Evolutionary conservation across 2,888 invertebrate genomes (phyloP).

Genomic region (Cyaniris semiargus): DNA sequence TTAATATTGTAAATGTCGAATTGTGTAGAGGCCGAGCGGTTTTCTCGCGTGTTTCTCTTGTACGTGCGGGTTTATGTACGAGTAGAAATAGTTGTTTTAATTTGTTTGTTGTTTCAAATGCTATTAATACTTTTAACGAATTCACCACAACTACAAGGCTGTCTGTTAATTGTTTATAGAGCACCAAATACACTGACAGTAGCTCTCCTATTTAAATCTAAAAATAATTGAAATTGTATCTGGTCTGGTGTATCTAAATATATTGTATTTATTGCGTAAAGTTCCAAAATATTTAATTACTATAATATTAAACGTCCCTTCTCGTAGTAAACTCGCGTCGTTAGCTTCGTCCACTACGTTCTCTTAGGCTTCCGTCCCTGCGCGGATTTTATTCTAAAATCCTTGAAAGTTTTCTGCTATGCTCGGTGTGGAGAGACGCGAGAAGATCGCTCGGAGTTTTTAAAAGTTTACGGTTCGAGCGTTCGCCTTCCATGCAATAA

Average conservation of each 20-base stretch:
- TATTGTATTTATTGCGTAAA: background rate
- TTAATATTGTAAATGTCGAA: conserved; percentile 46
- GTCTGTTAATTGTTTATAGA: background rate
- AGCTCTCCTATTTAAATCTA: background rate
- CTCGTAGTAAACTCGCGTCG: conserved; percentile 11
- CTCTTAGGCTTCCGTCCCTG: conserved; percentile 32
- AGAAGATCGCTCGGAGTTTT: conserved; percentile 41
- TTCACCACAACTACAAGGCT: background rate
- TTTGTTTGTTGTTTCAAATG: background rate
- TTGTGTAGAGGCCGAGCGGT: conserved; percentile 45
- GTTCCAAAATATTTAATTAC: background rate
- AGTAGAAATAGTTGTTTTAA: background rate
- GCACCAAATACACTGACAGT: background rate
- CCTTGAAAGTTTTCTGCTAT: conserved; percentile 22
- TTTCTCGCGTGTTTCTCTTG: conserved; percentile 44
- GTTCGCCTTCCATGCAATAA: conserved; percentile 52
- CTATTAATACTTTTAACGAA: background rate
- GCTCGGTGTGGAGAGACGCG: conserved; percentile 37
- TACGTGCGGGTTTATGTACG: conserved; percentile 19
- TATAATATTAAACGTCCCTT: background rate
- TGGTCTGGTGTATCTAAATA: background rate
- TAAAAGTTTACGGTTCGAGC: conserved; percentile 33
- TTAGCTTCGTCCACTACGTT: conserved; percentile 20
- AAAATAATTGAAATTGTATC: background rate
- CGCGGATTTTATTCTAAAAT: conserved; percentile 33